phyloP scores from a whole-genome alignment of 2,113 vertebrate species.

The Ictalurus furcatus region DNA sequence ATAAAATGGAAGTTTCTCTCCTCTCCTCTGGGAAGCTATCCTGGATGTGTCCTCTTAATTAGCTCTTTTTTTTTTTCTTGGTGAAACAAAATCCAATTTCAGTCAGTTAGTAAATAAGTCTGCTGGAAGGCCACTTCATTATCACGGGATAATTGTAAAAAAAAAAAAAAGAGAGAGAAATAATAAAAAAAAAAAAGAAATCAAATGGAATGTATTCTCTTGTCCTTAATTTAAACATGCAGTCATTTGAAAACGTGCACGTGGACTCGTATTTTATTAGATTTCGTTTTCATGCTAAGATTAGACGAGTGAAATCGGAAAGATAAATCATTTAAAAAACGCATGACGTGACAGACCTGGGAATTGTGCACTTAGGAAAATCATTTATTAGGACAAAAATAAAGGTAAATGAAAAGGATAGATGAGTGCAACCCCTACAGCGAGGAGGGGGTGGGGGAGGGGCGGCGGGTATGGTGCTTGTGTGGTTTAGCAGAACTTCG shows the following conservation, averaged over 20 bases:
- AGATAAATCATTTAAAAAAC: background rate
- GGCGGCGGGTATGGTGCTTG: background rate
- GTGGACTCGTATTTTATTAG: constrained; percentile 24
- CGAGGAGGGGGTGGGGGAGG: background rate
- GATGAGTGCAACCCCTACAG: constrained; percentile 10
- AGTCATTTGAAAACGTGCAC: constrained; percentile 26
- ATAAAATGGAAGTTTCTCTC: constrained; percentile 1
- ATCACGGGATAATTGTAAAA: constrained; percentile 45
- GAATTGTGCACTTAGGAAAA: constrained; percentile 12
- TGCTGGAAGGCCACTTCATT: constrained; percentile 47
- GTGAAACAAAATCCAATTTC: constrained; percentile 48
- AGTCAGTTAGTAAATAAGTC: constrained; percentile 51
- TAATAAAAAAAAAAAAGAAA: background rate
- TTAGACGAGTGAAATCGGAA: constrained; percentile 20
- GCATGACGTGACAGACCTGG: constrained; percentile 6
- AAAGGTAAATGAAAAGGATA: constrained; percentile 47
- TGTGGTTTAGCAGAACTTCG: background rate
- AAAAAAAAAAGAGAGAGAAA: background rate
- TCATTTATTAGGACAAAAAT: constrained; percentile 42
- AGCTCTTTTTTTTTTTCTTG: constrained; percentile 36
- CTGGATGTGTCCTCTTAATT: constrained; percentile 38
- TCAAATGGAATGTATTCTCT: constrained; percentile 43
- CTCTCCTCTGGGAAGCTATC: background rate
- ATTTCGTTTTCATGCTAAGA: constrained; percentile 38
- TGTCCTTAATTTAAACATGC: constrained; percentile 49